A percentile compares a stretch with the other conserved stretches of the same genome.
Evolutionary conservation across 2,797 vertebrate species (phyloP).

Genomic region (Hirundo rustica): DNA sequence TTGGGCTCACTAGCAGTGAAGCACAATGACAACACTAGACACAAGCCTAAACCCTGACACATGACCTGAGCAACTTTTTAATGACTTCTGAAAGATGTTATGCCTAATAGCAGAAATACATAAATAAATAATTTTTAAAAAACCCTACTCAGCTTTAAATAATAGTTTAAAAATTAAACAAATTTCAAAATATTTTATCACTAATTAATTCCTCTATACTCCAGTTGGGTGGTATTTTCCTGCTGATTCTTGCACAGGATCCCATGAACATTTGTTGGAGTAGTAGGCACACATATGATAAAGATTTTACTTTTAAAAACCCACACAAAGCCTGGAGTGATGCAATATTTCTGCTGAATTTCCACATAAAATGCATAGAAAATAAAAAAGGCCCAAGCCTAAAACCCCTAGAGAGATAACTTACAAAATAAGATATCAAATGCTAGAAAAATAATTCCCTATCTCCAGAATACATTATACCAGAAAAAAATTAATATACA

Average conservation of each 20-base stretch:
- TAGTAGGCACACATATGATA: neutral
- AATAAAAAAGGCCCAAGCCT: neutral
- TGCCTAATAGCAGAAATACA: neutral
- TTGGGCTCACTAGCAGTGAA: neutral
- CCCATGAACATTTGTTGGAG: neutral
- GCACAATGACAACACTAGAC: neutral
- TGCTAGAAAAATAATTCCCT: constrained; percentile 17
- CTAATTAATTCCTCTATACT: neutral
- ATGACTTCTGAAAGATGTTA: neutral
- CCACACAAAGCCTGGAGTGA: neutral
- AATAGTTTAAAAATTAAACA: neutral
- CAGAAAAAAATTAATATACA: constrained; percentile 1
- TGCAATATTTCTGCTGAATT: neutral
- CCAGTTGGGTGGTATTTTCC: neutral
- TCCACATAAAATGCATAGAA: neutral
- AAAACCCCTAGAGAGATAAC: neutral
- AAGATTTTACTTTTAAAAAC: neutral
- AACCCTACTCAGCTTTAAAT: neutral
- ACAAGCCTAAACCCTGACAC: neutral
- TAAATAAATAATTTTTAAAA: neutral
- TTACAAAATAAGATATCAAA: constrained; percentile 44
- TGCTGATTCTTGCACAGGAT: neutral
- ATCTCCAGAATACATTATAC: neutral
- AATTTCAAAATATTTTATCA: neutral
- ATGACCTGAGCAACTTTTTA: neutral